These are phyloP conservation scores for Macrostomum lignano DNA, from an alignment of 1,140 invertebrate genomes.

Conservation along the genomic window DNA sequence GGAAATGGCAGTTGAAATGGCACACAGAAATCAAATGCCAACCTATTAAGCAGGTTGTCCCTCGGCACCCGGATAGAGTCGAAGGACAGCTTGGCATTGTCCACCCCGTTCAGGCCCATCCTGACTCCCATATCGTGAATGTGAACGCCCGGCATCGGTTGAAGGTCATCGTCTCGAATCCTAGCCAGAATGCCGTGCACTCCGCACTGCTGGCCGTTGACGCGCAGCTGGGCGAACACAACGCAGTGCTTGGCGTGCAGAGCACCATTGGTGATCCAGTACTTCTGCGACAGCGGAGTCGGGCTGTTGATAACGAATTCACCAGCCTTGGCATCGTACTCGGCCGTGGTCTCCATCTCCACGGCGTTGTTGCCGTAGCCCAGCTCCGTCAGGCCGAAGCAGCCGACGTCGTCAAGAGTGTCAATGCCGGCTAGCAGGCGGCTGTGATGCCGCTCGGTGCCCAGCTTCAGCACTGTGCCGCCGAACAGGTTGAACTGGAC, in stretches of 20 bases:
- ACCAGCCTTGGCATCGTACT: slow-evolving; percentile 13
- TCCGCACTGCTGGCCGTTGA: slow-evolving; percentile 14
- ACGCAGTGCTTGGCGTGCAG: slow-evolving; percentile 20
- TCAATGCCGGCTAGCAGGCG: slow-evolving; percentile 16
- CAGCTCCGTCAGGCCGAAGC: slow-evolving; percentile 21
- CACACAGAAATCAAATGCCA: no score
- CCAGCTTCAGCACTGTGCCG: slow-evolving; percentile 20
- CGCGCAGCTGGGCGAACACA: slow-evolving; percentile 17
- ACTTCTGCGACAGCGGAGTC: slow-evolving; percentile 16
- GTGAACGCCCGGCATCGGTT: slow-evolving; percentile 12
- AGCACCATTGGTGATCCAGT: slow-evolving; percentile 26
- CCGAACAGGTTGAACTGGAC: slow-evolving; percentile 24
- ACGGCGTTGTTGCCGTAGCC: slow-evolving; percentile 25
- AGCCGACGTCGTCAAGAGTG: slow-evolving; percentile 18
- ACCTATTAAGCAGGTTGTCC: slow-evolving; percentile 16
- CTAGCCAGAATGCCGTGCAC: slow-evolving; percentile 18
- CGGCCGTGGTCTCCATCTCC: slow-evolving; percentile 24
- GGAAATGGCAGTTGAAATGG: no score
- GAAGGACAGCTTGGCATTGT: slow-evolving; percentile 21
- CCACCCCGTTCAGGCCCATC: slow-evolving; percentile 23
- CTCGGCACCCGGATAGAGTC: slow-evolving; percentile 18
- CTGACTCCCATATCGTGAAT: slow-evolving; percentile 24
- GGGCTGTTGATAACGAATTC: slow-evolving; percentile 21
- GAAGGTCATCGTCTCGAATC: slow-evolving; percentile 18
- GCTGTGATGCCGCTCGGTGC: slow-evolving; percentile 17